Conservation (phyloP, 2,113 vertebrate genomes). For the Arvicanthis niloticus region DNA sequence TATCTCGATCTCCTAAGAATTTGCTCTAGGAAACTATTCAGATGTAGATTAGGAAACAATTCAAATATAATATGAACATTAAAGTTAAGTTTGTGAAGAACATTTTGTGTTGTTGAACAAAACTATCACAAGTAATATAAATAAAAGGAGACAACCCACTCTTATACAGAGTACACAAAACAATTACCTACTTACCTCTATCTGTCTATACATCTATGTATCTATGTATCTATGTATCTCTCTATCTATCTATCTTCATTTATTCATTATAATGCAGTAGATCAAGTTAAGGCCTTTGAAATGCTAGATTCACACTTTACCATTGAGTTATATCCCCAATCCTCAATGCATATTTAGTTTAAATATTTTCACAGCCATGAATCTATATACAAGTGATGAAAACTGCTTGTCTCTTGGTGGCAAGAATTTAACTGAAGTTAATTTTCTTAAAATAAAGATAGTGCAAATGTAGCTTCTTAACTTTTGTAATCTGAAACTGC, state of each 20-base stretch:
- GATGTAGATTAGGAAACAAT: background rate
- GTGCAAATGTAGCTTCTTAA: background rate
- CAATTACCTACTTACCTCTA: background rate
- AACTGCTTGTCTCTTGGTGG: background rate
- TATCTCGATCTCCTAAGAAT: background rate
- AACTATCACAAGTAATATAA: background rate
- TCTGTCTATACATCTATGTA: background rate
- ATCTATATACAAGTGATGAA: background rate
- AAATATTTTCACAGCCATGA: background rate
- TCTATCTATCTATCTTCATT: too few relatives aligned
- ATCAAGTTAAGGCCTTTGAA: too few relatives aligned
- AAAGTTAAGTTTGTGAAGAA: background rate
- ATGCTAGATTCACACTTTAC: background rate
- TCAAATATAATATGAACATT: background rate
- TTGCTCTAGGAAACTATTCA: background rate
- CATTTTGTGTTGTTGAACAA: background rate
- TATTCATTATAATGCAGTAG: too few relatives aligned
- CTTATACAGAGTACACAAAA: background rate
- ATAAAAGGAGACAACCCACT: background rate
- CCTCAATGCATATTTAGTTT: background rate
- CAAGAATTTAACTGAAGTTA: constrained; percentile 20
- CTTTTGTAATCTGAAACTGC: background rate
- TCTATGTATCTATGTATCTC: background rate
- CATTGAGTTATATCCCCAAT: too few relatives aligned
- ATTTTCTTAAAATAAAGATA: background rate